Percentiles rank a stretch among this genome's conserved stretches.
Conservation (phyloP, 2,797 vertebrate species). For the Crocodylus rhombifer region DNA sequence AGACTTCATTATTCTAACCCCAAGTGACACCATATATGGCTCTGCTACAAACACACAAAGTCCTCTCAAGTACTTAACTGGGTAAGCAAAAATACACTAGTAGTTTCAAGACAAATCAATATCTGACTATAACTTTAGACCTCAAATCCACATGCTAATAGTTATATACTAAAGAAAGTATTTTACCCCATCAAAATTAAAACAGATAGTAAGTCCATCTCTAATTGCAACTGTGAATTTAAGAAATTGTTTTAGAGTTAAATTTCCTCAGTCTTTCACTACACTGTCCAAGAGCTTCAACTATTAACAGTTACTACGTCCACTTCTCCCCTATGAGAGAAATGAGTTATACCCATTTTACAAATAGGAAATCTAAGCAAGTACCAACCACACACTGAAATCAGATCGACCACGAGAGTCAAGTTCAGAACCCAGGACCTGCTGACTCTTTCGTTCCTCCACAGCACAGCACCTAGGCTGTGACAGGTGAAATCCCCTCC, state of each 20-base stretch:
- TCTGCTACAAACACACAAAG: background rate
- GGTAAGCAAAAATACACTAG: background rate
- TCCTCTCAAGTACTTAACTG: too few species aligned
- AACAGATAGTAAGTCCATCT: background rate
- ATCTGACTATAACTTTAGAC: background rate
- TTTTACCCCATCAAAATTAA: background rate
- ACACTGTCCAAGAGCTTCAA: background rate
- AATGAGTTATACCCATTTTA: background rate
- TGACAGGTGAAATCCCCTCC: background rate
- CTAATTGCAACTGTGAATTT: background rate
- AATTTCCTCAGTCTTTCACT: background rate
- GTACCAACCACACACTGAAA: background rate
- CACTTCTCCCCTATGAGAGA: background rate
- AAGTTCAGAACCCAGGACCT: background rate
- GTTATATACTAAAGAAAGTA: background rate
- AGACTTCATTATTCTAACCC: accelerated
- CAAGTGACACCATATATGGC: accelerated
- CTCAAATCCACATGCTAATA: background rate
- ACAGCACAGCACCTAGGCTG: background rate
- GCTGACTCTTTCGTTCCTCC: background rate
- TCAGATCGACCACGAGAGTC: background rate
- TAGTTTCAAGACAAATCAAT: background rate
- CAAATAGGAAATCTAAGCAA: background rate
- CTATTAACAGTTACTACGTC: background rate
- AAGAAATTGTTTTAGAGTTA: background rate